Evolutionary conservation across 2,113 vertebrate genomes (phyloP).

Genomic region (Bagarius yarrelli): DNA sequence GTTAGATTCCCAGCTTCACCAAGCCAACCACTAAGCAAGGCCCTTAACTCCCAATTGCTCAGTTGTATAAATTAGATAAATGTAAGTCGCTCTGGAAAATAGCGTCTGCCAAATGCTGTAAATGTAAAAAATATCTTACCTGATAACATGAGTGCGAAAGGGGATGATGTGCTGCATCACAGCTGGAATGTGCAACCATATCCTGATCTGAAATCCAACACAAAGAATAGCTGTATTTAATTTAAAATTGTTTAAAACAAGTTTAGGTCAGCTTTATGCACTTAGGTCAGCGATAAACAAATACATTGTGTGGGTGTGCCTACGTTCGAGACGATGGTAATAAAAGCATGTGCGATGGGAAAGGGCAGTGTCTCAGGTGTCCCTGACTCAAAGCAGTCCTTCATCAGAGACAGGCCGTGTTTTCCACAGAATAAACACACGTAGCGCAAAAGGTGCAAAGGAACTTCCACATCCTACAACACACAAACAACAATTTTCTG

Average conservation of each 20-base stretch:
- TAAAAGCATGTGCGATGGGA: slow-evolving; percentile 96
- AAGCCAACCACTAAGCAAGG: no score
- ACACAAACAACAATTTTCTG: slow-evolving; percentile 1
- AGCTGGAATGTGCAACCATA: slow-evolving; percentile 98
- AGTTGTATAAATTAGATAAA: no score
- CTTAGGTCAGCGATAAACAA: neutral
- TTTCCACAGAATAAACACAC: slow-evolving; percentile 98
- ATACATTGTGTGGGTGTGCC: slow-evolving; percentile 61
- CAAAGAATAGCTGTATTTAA: neutral
- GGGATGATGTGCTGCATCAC: slow-evolving; percentile 99
- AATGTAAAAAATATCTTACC: slow-evolving; percentile 79
- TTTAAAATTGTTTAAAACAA: no score
- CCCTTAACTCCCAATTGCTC: no score
- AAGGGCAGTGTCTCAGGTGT: slow-evolving; percentile 92
- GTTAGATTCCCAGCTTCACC: no score
- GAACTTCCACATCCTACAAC: slow-evolving; percentile 93
- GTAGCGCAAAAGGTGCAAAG: slow-evolving; percentile 95
- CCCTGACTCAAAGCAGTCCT: slow-evolving; percentile 96
- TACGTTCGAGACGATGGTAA: slow-evolving; percentile 98
- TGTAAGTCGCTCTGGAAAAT: no score
- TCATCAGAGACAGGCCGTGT: slow-evolving; percentile 98
- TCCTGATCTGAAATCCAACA: slow-evolving; percentile 82
- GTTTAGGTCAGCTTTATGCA: no score
- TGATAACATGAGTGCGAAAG: slow-evolving; percentile 96
- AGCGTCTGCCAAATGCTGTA: no score